phyloP scores from a whole-genome alignment of 2,797 vertebrate genomes.

The Poeciliopsis turneri region DNA sequence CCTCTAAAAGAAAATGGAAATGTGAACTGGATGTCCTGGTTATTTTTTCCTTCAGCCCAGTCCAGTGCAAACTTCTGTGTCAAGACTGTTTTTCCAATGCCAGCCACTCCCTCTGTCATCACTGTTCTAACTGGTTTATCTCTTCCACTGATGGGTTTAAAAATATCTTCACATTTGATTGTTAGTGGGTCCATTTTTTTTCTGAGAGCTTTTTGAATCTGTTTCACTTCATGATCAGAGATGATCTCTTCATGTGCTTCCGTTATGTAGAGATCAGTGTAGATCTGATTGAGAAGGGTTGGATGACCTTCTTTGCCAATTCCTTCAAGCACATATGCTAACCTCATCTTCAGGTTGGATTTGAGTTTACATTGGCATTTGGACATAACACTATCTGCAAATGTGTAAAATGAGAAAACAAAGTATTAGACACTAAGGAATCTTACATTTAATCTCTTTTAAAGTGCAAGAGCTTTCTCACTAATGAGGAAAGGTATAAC shows the following conservation, averaged over 20 bases:
- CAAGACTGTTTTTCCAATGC: slow-evolving; percentile 10
- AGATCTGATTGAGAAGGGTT: slow-evolving; percentile 9
- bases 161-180: slow-evolving; percentile 10
- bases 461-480: not conserved
- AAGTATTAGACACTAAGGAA: not conserved
- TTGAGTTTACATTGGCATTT: not conserved
- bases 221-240: slow-evolving; percentile 40
- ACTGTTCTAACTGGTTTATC: slow-evolving; percentile 17
- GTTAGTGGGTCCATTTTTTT: slow-evolving; percentile 6
- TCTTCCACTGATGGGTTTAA: not conserved
- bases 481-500: not conserved
- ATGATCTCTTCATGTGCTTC: slow-evolving; percentile 14
- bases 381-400: not conserved
- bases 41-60: slow-evolving; percentile 28
- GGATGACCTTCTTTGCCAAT: not conserved
- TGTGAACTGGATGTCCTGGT: slow-evolving; percentile 35
- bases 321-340: slow-evolving; percentile 26
- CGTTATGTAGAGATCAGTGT: slow-evolving; percentile 29
- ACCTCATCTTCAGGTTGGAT: slow-evolving; percentile 28
- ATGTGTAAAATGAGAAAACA: not conserved
- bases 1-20: slow-evolving; percentile 38
- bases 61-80: slow-evolving; percentile 44
- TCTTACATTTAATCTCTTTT: not conserved
- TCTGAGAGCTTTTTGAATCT: slow-evolving; percentile 23
- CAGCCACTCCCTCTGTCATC: slow-evolving; percentile 30